A percentile compares a stretch with the other conserved stretches of the same genome.
These are phyloP conservation scores for Forbesichthys agassizii DNA, from an alignment of 2,113 vertebrate species.

Conservation along the genomic window DNA sequence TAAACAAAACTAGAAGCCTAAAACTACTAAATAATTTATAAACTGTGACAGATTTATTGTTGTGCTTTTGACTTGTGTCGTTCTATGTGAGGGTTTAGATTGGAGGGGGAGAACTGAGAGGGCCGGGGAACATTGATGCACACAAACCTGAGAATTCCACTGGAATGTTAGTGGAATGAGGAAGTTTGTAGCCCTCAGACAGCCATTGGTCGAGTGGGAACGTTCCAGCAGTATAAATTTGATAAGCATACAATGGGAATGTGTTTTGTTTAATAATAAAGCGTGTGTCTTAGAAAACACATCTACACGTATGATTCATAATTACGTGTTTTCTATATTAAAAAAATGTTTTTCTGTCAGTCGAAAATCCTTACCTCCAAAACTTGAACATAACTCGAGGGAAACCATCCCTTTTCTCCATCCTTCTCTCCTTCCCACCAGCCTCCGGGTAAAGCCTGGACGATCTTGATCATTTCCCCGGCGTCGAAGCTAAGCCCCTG, in stretches of 20 bases:
- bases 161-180: slow-evolving; percentile 72
- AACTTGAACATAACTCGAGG: slow-evolving; percentile 92
- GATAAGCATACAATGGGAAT: slow-evolving; percentile 36
- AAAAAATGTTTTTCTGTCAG: neutral
- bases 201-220: neutral
- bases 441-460: slow-evolving; percentile 88
- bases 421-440: slow-evolving; percentile 98
- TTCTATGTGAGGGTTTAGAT: neutral
- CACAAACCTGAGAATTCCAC: slow-evolving; percentile 36
- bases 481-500: slow-evolving; percentile 89
- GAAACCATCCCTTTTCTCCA: slow-evolving; percentile 91
- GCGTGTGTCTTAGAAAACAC: too few species aligned
- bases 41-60: neutral
- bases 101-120: slow-evolving; percentile 17
- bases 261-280: slow-evolving; percentile 16
- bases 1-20: neutral
- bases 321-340: neutral
- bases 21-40: neutral
- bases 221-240: slow-evolving; percentile 31
- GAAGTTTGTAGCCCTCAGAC: slow-evolving; percentile 46
- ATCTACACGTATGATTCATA: neutral
- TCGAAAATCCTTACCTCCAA: slow-evolving; percentile 83
- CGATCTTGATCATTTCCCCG: slow-evolving; percentile 87
- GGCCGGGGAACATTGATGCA: slow-evolving; percentile 17
- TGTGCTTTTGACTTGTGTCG: neutral